Evolutionary conservation across 2,888 invertebrate species (phyloP), one percentile per base, ranked within the genome.

Genomic region (Euspilapteryx auroguttella): DNA sequence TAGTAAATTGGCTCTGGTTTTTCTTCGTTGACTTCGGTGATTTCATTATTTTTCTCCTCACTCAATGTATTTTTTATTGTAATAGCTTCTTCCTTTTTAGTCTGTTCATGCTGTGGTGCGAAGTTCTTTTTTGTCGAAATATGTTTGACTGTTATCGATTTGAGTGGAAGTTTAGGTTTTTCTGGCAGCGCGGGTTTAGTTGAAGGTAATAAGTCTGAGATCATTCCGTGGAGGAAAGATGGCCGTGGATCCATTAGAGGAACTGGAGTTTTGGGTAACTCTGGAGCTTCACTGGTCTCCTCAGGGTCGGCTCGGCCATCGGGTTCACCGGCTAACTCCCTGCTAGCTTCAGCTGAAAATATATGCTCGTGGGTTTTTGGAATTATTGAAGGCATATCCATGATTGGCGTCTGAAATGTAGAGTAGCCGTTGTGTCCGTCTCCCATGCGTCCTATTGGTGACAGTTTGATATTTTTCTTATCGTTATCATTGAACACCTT

Each of bases 301-400:
- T 88, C 89, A 1, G 89, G 87, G 59, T 90, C 90, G 9, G 90
- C 89, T 41, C 87, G 81, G n/a, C 91, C 90, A 45, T 91, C 91
- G 1, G 91, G 91, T 45, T 89, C 90, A 6, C 90, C 91, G 6
- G 89, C 90, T 38, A 86, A 63, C 46, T 91, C 90, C 14, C 90
- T 77, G 49, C 86, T 88, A 27, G 82, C 82, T 46, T 78, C 77
- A n/a, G 68, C 65, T 8, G 77, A 73, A 46, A 77, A 77, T 28
- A 76, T 48, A 7, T 25, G 24, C 34, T 49, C 49, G 37, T 71
- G 71, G 23, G 55, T 39, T 34, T 58, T 75, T 6, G 75, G 64
- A 36, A 75, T 47, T 36, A 77, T 75, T 12, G 62, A 38, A 27
- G 77, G 75, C 63, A 77, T 55, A 41, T 77, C 75, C 37, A 73